These are phyloP conservation scores for Microctenopoma stevenorrisi DNA, from an alignment of 2,797 vertebrate genomes.

Conservation along the genomic window DNA sequence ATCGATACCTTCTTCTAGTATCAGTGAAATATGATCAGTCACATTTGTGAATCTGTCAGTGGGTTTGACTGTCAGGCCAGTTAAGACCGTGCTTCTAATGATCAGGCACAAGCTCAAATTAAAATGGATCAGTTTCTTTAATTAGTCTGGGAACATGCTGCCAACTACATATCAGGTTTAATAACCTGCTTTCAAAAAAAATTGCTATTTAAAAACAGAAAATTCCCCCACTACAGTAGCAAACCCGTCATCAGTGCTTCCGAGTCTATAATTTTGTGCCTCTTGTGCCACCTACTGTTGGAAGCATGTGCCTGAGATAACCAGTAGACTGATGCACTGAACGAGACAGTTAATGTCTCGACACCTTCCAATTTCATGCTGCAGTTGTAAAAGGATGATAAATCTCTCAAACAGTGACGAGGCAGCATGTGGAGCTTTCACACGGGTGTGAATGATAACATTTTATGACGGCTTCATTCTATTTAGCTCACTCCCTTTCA, in stretches of 20 bases:
- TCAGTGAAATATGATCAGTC: neutral
- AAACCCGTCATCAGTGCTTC: neutral
- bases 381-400: neutral
- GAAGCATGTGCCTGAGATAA: neutral
- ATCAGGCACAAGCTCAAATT: neutral
- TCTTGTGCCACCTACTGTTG: conserved; percentile 68
- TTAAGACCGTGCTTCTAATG: neutral
- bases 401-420: neutral
- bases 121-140: neutral
- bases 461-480: too few species aligned
- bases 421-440: neutral
- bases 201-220: neutral
- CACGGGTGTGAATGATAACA: neutral
- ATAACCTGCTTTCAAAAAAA: neutral
- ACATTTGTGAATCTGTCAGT: neutral
- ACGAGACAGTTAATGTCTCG: too few species aligned
- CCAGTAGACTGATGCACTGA: too few species aligned
- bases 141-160: neutral
- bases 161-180: neutral
- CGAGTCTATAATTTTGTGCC: conserved; percentile 4
- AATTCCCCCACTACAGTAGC: neutral
- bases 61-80: neutral
- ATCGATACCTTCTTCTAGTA: too few species aligned
- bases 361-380: too few species aligned
- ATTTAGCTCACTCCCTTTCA: neutral